Evolutionary conservation across 2,888 invertebrate species (phyloP).

Genomic region (Andrena praecox): DNA sequence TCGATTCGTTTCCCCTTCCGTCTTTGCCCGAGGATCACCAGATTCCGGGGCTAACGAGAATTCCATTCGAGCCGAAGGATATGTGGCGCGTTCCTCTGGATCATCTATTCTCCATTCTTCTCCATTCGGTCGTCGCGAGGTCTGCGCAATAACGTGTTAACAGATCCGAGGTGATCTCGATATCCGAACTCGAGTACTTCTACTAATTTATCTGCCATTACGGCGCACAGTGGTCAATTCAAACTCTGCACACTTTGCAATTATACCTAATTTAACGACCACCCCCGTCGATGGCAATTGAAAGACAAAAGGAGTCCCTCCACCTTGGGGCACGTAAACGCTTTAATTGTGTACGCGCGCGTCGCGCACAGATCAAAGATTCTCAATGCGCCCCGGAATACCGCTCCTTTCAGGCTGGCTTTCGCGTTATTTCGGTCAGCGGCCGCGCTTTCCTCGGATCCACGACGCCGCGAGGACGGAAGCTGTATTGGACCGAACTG

Average conservation of each 20-base stretch:
- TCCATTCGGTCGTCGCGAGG: not conserved
- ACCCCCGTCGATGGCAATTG: too few species aligned
- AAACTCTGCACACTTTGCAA: too few species aligned
- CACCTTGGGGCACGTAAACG: slow-evolving; percentile 1
- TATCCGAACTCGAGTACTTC: too few species aligned
- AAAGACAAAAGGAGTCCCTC: too few species aligned
- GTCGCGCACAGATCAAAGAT: slow-evolving; percentile 9
- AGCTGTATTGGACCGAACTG: slow-evolving; percentile 17
- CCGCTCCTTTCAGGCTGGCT: not conserved
- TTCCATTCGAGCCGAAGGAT: not conserved
- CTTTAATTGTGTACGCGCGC: slow-evolving; percentile 1
- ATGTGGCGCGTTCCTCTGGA: not conserved
- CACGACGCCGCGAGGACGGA: not conserved
- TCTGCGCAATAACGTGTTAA: not conserved
- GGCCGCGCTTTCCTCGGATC: not conserved
- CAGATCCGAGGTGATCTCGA: too few species aligned
- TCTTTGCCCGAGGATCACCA: not conserved
- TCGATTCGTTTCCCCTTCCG: not conserved
- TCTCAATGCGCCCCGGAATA: slow-evolving; percentile 9
- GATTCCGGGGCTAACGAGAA: not conserved
- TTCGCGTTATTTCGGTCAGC: slow-evolving; percentile 29
- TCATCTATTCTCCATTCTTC: not conserved
- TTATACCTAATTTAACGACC: too few species aligned
- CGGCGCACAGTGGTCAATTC: too few species aligned
- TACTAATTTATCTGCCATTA: too few species aligned